Evolutionary conservation across 2,888 invertebrate genomes (phyloP).

Genomic region (Cremastinae sp.): DNA sequence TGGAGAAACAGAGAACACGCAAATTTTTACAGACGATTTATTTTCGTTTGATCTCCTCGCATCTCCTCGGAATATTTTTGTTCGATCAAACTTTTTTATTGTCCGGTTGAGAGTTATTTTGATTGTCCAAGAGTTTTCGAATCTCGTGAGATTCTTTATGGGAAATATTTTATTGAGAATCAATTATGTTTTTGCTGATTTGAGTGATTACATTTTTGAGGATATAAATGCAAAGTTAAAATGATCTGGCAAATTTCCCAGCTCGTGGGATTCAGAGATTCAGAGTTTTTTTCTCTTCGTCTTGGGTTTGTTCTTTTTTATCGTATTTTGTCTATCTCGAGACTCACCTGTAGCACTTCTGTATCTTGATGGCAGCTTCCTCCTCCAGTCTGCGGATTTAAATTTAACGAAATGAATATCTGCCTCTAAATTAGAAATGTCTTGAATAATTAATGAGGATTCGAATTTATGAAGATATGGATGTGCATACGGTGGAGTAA

Average conservation of each 20-base stretch:
- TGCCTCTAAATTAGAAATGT: constrained; percentile 9
- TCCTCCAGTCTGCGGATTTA: constrained; percentile 52
- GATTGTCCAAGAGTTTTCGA: not conserved
- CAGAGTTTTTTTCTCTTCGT: not conserved
- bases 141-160: not conserved
- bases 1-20: too few relatives aligned
- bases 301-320: not conserved
- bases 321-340: not conserved
- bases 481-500: too few relatives aligned
- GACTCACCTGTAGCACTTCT: constrained; percentile 72
- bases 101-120: not conserved
- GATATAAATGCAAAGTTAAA: constrained; percentile 10
- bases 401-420: constrained; percentile 28
- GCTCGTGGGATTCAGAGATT: not conserved
- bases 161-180: not conserved
- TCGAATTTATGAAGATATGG: too few relatives aligned
- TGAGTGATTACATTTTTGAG: not conserved
- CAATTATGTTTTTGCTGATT: constrained; percentile 9
- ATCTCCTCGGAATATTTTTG: constrained; percentile 2
- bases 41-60: too few relatives aligned
- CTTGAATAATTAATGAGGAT: too few relatives aligned
- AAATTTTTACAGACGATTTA: too few relatives aligned
- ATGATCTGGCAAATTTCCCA: not conserved
- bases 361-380: constrained; percentile 70
- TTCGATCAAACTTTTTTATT: not conserved